Evolutionary conservation across 1,140 invertebrate genomes (phyloP).

Genomic region (Phenacoccus solenopsis): DNA sequence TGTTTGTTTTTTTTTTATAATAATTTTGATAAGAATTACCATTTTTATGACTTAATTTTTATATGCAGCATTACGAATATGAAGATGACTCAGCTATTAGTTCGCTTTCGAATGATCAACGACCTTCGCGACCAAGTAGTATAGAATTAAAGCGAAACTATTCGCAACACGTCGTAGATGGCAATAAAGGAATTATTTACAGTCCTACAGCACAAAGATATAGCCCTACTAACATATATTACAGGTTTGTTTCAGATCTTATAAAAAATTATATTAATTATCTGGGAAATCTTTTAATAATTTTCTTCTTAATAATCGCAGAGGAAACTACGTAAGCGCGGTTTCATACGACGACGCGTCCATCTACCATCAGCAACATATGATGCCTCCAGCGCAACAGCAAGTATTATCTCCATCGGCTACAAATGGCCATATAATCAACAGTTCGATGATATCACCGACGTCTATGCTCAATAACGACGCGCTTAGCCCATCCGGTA

Average conservation of each 20-base stretch:
- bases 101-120: slow-evolving; percentile 31
- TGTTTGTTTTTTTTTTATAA: neutral
- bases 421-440: neutral
- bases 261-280: too few relatives aligned
- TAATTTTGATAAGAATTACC: neutral
- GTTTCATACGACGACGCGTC: neutral
- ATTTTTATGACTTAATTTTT: neutral
- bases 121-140: slow-evolving; percentile 57
- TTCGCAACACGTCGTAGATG: slow-evolving; percentile 32
- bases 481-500: slow-evolving; percentile 29
- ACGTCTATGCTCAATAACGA: neutral
- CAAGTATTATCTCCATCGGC: neutral
- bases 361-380: neutral
- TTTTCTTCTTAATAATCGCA: neutral
- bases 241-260: neutral
- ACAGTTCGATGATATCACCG: neutral
- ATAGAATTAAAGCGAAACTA: slow-evolving; percentile 58
- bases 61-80: slow-evolving; percentile 20
- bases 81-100: slow-evolving; percentile 22
- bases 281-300: neutral
- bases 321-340: neutral
- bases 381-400: neutral
- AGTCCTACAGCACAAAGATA: slow-evolving; percentile 6
- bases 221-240: neutral
- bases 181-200: slow-evolving; percentile 20